Percentiles rank a stretch among this genome's conserved stretches.
These are phyloP conservation scores for Heterodera filipjevi DNA, from an alignment of 2,888 invertebrate species.

Conservation along the genomic window DNA sequence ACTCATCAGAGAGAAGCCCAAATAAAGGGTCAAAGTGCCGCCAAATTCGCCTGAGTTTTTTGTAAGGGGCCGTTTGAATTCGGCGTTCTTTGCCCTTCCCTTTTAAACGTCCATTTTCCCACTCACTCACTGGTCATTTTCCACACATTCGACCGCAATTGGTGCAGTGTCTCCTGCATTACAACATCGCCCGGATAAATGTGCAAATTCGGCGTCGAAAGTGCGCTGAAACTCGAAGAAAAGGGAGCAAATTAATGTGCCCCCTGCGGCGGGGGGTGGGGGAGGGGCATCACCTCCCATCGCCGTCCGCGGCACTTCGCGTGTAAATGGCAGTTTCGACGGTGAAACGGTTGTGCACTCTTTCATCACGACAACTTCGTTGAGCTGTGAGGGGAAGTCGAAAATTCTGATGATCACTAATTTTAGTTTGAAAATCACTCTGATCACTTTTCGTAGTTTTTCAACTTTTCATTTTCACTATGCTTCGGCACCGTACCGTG, in stretches of 20 bases:
- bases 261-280: too few species aligned
- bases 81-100: too few species aligned
- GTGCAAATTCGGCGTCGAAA: conserved; percentile 15
- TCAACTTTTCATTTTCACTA: too few species aligned
- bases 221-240: not conserved
- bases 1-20: conserved; percentile 46
- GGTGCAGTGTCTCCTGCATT: conserved; percentile 25
- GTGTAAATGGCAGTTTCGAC: conserved; percentile 25
- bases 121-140: conserved; percentile 31
- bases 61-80: not conserved
- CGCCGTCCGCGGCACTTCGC: conserved; percentile 24
- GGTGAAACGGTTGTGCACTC: conserved; percentile 24
- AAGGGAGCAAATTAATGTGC: too few species aligned
- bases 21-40: conserved; percentile 41
- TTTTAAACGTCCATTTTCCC: too few species aligned
- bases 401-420: too few species aligned
- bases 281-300: not conserved
- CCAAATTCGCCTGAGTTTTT: conserved; percentile 42
- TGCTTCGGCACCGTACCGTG: too few species aligned
- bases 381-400: not conserved
- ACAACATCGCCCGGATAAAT: conserved; percentile 20
- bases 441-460: too few species aligned
- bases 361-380: conserved; percentile 16
- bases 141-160: conserved; percentile 28
- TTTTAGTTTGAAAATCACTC: too few species aligned